phyloP scores from a whole-genome alignment of 2,888 invertebrate species.

The Emmelina monodactyla region DNA sequence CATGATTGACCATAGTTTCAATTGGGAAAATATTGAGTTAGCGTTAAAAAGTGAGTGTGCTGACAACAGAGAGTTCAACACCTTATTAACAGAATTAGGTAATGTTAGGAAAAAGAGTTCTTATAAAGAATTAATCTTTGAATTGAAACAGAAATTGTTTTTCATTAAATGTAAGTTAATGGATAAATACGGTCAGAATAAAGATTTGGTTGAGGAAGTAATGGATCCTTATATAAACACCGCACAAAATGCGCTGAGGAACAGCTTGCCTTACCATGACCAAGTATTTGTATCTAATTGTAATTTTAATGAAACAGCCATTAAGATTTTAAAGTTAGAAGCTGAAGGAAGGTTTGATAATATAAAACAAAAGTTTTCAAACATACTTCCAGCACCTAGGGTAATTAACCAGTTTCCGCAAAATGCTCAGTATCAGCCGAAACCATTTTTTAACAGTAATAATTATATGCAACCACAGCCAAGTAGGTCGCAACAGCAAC shows the following conservation, averaged over 20 bases:
- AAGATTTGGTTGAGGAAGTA: background rate
- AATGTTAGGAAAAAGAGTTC: background rate
- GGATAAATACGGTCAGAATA: slow-evolving; percentile 8
- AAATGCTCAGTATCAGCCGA: too few species aligned
- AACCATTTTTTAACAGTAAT: too few species aligned
- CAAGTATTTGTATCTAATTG: slow-evolving; percentile 12
- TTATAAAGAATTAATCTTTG: slow-evolving; percentile 11
- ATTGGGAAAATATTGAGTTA: background rate
- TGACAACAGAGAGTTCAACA: background rate
- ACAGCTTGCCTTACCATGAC: slow-evolving; percentile 11
- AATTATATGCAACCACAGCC: too few species aligned
- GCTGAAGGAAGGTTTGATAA: slow-evolving; percentile 11
- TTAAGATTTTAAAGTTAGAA: slow-evolving; percentile 12
- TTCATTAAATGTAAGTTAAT: too few species aligned
- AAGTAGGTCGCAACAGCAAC: too few species aligned
- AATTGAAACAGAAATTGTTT: slow-evolving; percentile 13
- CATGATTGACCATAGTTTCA: background rate
- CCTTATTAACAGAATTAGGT: background rate
- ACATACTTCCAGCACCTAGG: slow-evolving; percentile 6
- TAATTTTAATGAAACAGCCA: slow-evolving; percentile 8
- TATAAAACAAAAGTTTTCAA: slow-evolving; percentile 11
- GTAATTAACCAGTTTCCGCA: slow-evolving; percentile 5
- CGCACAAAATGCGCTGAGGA: slow-evolving; percentile 10
- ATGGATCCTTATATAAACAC: background rate
- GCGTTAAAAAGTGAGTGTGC: slow-evolving; percentile 6